phyloP scores from a whole-genome alignment of 2,888 invertebrate genomes.

The Lepidonotus clava region DNA sequence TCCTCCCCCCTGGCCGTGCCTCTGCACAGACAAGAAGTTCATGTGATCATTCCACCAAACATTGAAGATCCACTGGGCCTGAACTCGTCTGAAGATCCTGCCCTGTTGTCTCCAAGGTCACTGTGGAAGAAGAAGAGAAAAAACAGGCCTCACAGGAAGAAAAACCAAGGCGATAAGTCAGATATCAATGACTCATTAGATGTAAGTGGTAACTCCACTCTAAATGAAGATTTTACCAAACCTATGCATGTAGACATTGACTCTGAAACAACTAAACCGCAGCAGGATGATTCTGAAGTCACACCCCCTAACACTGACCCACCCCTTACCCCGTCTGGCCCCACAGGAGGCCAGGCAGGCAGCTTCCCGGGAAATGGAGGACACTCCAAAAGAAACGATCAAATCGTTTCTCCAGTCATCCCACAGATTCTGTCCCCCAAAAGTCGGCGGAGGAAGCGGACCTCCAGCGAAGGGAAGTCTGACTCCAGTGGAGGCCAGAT shows the following conservation, averaged over 20 bases:
- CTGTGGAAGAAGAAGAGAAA: constrained; percentile 65
- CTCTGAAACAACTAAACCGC: background rate
- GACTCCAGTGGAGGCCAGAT: background rate
- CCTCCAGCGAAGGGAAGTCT: constrained; percentile 67
- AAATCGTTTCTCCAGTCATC: constrained; percentile 74
- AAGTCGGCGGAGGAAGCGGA: constrained; percentile 67
- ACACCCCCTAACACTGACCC: background rate
- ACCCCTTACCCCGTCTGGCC: background rate
- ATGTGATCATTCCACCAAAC: constrained; percentile 95
- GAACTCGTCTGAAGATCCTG: constrained; percentile 76
- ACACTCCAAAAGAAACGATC: background rate
- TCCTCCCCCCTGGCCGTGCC: constrained; percentile 86
- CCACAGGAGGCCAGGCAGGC: background rate
- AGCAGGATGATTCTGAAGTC: background rate
- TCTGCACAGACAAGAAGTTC: constrained; percentile 93
- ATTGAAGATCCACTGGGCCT: constrained; percentile 95
- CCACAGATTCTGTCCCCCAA: constrained; percentile 65
- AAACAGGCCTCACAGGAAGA: constrained; percentile 70
- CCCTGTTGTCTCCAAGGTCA: constrained; percentile 56
- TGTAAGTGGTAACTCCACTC: background rate
- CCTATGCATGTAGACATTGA: constrained; percentile 42
- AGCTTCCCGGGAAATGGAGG: background rate
- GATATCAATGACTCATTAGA: constrained; percentile 5
- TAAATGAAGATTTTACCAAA: constrained; percentile 23
- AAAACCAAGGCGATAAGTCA: constrained; percentile 61